phyloP scores from a whole-genome alignment of 2,888 invertebrate species.

The Hyalella azteca region DNA sequence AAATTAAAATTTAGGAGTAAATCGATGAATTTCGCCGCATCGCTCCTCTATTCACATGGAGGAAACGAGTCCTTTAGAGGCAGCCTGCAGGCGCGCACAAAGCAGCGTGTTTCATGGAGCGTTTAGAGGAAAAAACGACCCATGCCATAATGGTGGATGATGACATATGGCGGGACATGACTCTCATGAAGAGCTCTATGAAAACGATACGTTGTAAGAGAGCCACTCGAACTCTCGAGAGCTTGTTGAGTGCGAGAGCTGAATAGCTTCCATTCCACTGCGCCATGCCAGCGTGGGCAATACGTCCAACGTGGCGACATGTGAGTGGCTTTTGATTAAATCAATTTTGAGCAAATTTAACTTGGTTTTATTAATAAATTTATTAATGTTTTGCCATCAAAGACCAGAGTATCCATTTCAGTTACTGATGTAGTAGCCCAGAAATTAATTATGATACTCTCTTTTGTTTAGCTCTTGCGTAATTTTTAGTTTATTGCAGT shows the following conservation, averaged over 20 bases:
- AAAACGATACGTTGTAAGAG: slow-evolving; percentile 35
- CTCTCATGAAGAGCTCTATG: slow-evolving; percentile 30
- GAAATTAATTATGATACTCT: too few species aligned
- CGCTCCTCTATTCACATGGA: not conserved
- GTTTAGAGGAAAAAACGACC: slow-evolving; percentile 30
- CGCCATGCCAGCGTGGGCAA: too few species aligned
- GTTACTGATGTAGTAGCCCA: too few species aligned
- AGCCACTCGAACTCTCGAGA: not conserved
- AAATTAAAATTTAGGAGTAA: not conserved
- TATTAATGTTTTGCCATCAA: too few species aligned
- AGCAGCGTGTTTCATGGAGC: slow-evolving; percentile 26
- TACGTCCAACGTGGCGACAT: too few species aligned
- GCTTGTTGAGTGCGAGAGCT: slow-evolving; percentile 14
- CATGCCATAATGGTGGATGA: slow-evolving; percentile 23
- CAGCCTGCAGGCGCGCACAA: slow-evolving; percentile 10
- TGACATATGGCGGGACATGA: slow-evolving; percentile 34
- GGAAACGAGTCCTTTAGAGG: not conserved
- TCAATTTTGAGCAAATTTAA: too few species aligned
- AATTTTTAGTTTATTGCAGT: too few species aligned
- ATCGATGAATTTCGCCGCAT: not conserved
- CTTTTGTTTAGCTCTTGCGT: too few species aligned
- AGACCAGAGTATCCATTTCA: too few species aligned
- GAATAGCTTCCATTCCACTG: too few species aligned
- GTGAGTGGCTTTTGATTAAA: too few species aligned
- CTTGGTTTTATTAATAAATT: too few species aligned